Evolutionary conservation across 2,797 vertebrate species (phyloP), one percentile per base, ranked within the genome.

Genomic region (Sebastes taczanowskii): DNA sequence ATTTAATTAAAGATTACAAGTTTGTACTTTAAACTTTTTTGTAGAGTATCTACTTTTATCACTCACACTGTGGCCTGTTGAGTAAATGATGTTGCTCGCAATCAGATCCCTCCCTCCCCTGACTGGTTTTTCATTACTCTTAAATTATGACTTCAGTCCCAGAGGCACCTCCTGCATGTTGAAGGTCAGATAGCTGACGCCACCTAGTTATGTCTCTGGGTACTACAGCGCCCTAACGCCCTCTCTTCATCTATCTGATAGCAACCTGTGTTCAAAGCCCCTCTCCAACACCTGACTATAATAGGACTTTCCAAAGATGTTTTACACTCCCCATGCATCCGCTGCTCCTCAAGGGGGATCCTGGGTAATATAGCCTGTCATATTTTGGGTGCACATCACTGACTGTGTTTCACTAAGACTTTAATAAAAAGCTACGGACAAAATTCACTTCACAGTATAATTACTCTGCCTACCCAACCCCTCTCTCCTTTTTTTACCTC

Each of bases 171-270:
- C 53, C 52, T 74, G 58, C 30, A 71, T 81, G 42, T 59, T 86
- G 80, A 89, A 90, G 85, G 88, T 93, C 91, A 91, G 85, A 92
- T 67, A 89, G 67, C 74, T 91, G 84, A 85, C 30, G 79, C 91
- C 90, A 88, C 88, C 92, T 94, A 85, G 85, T 82, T 72, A 78
- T 79, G 46, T 78, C 76, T 86, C 66, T 61, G 81, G 80, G 92
- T 84, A 91, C 74, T 91, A 62, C 88, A 89, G 70, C 71, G 87
- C 84, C 82, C 67, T 18, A 81, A 23, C 66, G 79, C 86, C 85
- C 86, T 82, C 30, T 83, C 74, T 85, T 87, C 84, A 84, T 92
- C 79, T 84, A 63, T 59, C 77, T 74, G 32, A 89, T 66, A 58
- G 72, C 77, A 86, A 74, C 84, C 69, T 82, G 69, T 85, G 74